Evolutionary conservation across 2,113 vertebrate species (phyloP).

Genomic region (Machaerirhynchus nigripectus): DNA sequence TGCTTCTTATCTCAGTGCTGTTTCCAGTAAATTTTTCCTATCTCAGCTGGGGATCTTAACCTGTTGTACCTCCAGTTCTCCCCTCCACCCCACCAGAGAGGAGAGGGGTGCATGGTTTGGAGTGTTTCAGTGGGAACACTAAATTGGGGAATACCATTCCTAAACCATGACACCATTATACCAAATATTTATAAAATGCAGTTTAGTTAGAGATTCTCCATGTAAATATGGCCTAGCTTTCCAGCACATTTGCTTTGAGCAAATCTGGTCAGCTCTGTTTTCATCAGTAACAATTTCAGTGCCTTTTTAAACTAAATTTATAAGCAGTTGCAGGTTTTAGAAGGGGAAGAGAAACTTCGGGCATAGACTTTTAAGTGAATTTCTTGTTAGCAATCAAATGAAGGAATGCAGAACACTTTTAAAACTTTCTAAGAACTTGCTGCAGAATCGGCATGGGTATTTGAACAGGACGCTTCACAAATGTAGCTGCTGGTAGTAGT

Average conservation of each 20-base stretch:
- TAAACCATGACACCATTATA: background rate
- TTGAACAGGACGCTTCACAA: background rate
- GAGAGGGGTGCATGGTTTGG: background rate
- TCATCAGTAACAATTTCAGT: background rate
- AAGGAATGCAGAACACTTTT: background rate
- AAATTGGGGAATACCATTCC: background rate
- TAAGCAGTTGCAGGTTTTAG: background rate
- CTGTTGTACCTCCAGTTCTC: background rate
- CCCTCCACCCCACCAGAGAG: background rate
- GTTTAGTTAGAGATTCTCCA: background rate
- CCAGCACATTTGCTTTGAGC: background rate
- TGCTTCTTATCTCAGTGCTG: background rate
- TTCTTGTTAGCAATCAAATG: background rate
- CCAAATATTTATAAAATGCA: background rate
- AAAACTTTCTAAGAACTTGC: background rate
- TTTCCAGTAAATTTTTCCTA: background rate
- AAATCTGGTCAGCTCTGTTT: background rate
- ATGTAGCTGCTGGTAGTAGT: background rate
- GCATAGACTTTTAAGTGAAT: background rate
- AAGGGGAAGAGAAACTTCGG: background rate
- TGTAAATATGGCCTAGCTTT: background rate
- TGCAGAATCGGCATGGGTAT: background rate
- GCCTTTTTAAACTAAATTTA: background rate
- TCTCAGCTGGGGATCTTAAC: background rate
- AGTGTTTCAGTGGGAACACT: background rate